Evolutionary conservation across 2,797 vertebrate genomes (phyloP).

Genomic region (Tinamus major): DNA sequence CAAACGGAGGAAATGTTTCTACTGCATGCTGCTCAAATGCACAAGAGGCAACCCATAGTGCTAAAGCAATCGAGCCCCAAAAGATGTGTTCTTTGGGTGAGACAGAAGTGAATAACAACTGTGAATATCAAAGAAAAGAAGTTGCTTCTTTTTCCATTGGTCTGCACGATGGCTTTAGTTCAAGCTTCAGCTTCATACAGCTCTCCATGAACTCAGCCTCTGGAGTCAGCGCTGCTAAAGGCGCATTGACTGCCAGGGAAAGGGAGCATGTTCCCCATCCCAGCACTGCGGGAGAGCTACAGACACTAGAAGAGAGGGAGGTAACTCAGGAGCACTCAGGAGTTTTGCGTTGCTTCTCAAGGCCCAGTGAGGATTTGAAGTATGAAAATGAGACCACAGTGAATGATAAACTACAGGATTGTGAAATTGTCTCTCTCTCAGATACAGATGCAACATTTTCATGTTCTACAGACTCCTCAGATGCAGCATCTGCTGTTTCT

Average conservation of each 20-base stretch:
- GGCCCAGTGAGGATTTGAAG: neutral
- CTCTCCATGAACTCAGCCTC: slow-evolving; percentile 79
- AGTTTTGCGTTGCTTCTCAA: neutral
- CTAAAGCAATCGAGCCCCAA: neutral
- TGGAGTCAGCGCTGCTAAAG: slow-evolving; percentile 31
- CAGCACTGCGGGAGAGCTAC: neutral
- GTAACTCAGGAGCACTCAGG: neutral
- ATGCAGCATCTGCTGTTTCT: slow-evolving; percentile 79
- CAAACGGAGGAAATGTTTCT: neutral
- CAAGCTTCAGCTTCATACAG: slow-evolving; percentile 92
- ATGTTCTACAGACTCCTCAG: slow-evolving; percentile 82
- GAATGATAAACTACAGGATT: slow-evolving; percentile 51
- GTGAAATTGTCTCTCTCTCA: slow-evolving; percentile 58
- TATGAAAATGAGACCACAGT: neutral
- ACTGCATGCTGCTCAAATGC: neutral
- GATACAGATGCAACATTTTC: slow-evolving; percentile 80
- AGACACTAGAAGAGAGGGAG: neutral
- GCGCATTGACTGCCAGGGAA: neutral
- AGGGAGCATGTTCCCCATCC: neutral
- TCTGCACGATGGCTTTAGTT: slow-evolving; percentile 77
- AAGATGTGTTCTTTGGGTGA: neutral
- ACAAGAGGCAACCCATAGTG: fast-evolving
- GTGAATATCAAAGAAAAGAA: neutral
- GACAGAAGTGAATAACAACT: slow-evolving; percentile 36
- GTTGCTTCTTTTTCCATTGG: neutral